A percentile compares a stretch with the other conserved stretches of the same genome.
These are phyloP conservation scores for Diloba caeruleocephala DNA, from an alignment of 2,888 invertebrate genomes.

Conservation along the genomic window DNA sequence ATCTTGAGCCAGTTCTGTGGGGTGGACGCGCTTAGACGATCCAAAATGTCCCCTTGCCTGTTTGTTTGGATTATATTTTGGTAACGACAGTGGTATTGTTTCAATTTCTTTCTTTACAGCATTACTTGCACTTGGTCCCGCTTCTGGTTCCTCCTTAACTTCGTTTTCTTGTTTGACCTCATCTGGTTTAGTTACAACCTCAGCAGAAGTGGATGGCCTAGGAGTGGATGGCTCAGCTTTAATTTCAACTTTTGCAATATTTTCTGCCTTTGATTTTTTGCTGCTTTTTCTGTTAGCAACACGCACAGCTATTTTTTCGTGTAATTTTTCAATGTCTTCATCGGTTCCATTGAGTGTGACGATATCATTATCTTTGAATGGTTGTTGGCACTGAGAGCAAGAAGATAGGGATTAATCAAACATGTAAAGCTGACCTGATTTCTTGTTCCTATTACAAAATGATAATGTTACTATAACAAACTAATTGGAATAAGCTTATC, in stretches of 20 bases:
- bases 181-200: slow-evolving; percentile 23
- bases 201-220: slow-evolving; percentile 51
- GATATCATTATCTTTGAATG: slow-evolving; percentile 93
- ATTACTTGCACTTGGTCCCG: slow-evolving; percentile 71
- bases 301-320: slow-evolving; percentile 91
- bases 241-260: slow-evolving; percentile 62
- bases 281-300: slow-evolving; percentile 91
- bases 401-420: slow-evolving; percentile 21
- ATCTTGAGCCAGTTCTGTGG: slow-evolving; percentile 85
- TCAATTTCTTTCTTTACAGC: slow-evolving; percentile 80
- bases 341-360: slow-evolving; percentile 96
- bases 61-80: slow-evolving; percentile 82
- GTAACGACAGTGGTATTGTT: slow-evolving; percentile 81
- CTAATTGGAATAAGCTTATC: slow-evolving; percentile 19
- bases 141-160: slow-evolving; percentile 76
- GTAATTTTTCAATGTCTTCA: slow-evolving; percentile 92
- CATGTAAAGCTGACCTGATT: slow-evolving; percentile 16
- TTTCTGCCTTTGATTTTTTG: slow-evolving; percentile 88
- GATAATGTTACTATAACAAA: slow-evolving; percentile 1
- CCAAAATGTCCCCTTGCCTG: slow-evolving; percentile 82
- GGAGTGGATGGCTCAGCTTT: slow-evolving; percentile 65
- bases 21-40: slow-evolving; percentile 76
- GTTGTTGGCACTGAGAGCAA: slow-evolving; percentile 92
- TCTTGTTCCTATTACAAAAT: background rate
- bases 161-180: slow-evolving; percentile 64